Base-by-base conservation (phyloP, 2,888 invertebrate genomes). In the Meandrusa payeni region DNA sequence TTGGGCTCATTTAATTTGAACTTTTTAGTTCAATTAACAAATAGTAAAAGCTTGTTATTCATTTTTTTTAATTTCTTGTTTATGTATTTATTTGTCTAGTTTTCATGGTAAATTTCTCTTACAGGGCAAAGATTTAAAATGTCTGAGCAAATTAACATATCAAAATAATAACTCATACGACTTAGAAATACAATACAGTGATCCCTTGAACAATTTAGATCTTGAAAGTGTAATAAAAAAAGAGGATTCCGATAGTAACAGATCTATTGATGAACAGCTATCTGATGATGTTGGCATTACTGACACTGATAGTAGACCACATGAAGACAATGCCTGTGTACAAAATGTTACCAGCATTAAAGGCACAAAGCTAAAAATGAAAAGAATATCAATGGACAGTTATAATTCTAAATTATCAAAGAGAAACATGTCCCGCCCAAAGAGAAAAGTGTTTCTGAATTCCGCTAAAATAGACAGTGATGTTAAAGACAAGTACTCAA, bases 401-500 rank as follows among this genome's bases (percentile, higher is more conserved):
- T 13, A 31, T 33, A 19, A 19, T 26, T 2, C 9, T 9, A 37
- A 34, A 24, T 40, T 12, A 17, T 3, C 39, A 33, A 37, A 28
- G 9, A 29, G 2, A 41, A 39, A 17, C 24, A 27, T 28, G 2
- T 39, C 22, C 29, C 6, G 5, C 10, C 2, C 5, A 28, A 28
- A 38, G 15, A 20, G 12, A 22, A 7, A 41, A 7, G 15, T 23
- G 22, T 23, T 13, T 11, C 5, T 17, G 2, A 10, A 17, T 9
- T 5, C 15, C 6, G 3, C 1, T 10, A 23, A 41, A 2, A n/a
- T 32, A 5, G 47, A 47, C n/a, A 36, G 42, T 11, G 53, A 55
- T 11, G 17, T 61, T 3, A 53, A 45, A 19, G 49, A 62, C 9
- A 78, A 76, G 49, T 75, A 69, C 20, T 31, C 47, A 23, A 59